Conservation (phyloP, 2,888 invertebrate genomes). For the Melitaea athalia region DNA sequence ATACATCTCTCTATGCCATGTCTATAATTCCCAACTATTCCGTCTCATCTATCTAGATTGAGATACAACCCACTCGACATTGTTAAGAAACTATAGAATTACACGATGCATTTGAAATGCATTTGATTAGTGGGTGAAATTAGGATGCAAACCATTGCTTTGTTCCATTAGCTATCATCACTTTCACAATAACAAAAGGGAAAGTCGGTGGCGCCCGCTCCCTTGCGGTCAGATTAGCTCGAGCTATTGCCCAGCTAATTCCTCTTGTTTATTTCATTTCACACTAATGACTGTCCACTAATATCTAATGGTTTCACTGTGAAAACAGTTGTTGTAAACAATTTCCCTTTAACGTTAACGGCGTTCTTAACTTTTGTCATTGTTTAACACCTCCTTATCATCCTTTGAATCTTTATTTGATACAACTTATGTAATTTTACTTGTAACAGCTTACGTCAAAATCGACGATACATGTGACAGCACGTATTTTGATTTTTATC, state of each 20-base stretch:
- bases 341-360: conserved; percentile 18
- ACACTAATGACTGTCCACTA: conserved; percentile 59
- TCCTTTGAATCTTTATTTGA: conserved; percentile 3
- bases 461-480: conserved; percentile 54
- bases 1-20: too few relatives aligned
- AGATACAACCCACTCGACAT: conserved; percentile 5
- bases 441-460: conserved; percentile 48
- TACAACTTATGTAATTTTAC: conserved; percentile 35
- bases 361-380: conserved; percentile 8
- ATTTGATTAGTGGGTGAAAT: conserved; percentile 50
- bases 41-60: not conserved
- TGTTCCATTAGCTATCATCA: conserved; percentile 75
- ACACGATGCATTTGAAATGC: conserved; percentile 31
- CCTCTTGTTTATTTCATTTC: conserved; percentile 73
- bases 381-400: not conserved
- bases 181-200: conserved; percentile 81
- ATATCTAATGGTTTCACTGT: conserved; percentile 58
- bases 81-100: conserved; percentile 23
- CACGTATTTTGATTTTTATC: conserved; percentile 62
- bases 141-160: conserved; percentile 65
- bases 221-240: conserved; percentile 78
- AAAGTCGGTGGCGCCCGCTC: conserved; percentile 75
- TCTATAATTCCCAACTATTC: not conserved
- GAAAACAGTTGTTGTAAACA: conserved; percentile 21
- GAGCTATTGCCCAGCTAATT: conserved; percentile 71